These are phyloP conservation scores for Glyptemys insculpta DNA, from an alignment of 2,797 vertebrate species.

Conservation along the genomic window DNA sequence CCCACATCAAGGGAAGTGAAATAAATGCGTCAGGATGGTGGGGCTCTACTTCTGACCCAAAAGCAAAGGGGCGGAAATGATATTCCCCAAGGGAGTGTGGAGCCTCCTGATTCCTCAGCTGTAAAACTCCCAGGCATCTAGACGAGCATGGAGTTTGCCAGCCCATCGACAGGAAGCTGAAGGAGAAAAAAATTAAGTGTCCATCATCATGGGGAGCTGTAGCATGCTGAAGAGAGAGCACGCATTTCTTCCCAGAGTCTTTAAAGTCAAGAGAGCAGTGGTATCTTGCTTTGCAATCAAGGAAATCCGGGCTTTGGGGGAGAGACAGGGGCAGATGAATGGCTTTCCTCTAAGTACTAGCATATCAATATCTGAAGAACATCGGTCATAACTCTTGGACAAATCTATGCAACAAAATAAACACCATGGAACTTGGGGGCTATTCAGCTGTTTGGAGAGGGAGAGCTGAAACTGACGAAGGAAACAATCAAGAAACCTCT, in stretches of 20 bases:
- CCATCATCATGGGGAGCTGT: background rate
- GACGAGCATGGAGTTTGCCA: slow-evolving; percentile 21
- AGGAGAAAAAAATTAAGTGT: background rate
- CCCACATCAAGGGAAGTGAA: background rate
- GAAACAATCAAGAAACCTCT: background rate
- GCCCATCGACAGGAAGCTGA: background rate
- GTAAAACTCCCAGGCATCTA: slow-evolving; percentile 3
- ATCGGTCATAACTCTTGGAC: slow-evolving; percentile 63
- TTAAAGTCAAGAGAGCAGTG: slow-evolving; percentile 68
- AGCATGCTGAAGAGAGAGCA: slow-evolving; percentile 4
- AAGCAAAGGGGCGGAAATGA: background rate
- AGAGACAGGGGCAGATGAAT: slow-evolving; percentile 72
- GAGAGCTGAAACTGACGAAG: slow-evolving; percentile 9
- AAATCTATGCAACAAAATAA: slow-evolving; percentile 73
- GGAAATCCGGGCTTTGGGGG: slow-evolving; percentile 70
- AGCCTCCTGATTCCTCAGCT: slow-evolving; percentile 21
- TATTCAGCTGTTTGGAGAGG: slow-evolving; percentile 42
- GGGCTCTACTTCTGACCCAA: background rate
- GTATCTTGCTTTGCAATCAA: slow-evolving; percentile 69
- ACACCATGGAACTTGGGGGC: slow-evolving; percentile 43
- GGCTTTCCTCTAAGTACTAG: slow-evolving; percentile 73
- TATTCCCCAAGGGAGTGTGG: background rate
- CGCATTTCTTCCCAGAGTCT: slow-evolving; percentile 74
- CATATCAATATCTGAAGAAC: slow-evolving; percentile 66
- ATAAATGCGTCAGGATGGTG: background rate